Evolutionary conservation across 1,140 invertebrate genomes (phyloP).

Genomic region (Marisa cornuarietis): DNA sequence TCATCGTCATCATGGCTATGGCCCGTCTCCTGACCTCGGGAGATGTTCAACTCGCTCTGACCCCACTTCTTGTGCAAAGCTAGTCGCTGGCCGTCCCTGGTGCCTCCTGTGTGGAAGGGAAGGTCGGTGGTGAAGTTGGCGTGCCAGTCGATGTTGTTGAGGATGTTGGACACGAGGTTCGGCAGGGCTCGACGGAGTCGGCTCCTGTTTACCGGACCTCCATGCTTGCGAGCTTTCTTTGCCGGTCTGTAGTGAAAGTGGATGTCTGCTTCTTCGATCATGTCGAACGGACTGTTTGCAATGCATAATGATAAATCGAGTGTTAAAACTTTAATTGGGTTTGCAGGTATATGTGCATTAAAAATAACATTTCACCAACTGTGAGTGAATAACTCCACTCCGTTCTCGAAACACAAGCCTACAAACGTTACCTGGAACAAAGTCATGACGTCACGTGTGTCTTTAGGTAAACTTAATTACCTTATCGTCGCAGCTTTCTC

Average conservation of each 20-base stretch:
- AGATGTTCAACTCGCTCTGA: neutral
- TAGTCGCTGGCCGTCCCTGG: neutral
- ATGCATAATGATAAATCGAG: neutral
- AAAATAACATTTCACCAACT: too few species aligned
- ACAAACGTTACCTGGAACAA: too few species aligned
- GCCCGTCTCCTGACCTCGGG: neutral
- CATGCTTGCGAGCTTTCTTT: neutral
- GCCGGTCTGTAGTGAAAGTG: slow-evolving; percentile 33
- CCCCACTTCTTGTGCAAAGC: slow-evolving; percentile 4
- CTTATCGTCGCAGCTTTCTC: too few species aligned
- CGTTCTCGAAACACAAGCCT: too few species aligned
- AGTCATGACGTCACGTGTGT: too few species aligned
- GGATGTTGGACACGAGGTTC: slow-evolving; percentile 26
- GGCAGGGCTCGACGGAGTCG: slow-evolving; percentile 21
- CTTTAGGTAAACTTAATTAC: too few species aligned
- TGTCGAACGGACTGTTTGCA: slow-evolving; percentile 30
- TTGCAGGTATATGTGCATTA: too few species aligned
- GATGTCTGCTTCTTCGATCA: slow-evolving; percentile 35
- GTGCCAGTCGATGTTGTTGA: slow-evolving; percentile 31
- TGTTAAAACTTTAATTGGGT: too few species aligned
- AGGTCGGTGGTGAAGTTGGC: slow-evolving; percentile 25
- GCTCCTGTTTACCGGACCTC: slow-evolving; percentile 6
- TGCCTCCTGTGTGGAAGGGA: slow-evolving; percentile 21
- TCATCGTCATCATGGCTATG: neutral
- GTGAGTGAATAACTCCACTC: too few species aligned